Percentiles rank a stretch among this genome's conserved stretches.
Conservation (phyloP, 2,797 vertebrate species). For the Sciaenops ocellatus region DNA sequence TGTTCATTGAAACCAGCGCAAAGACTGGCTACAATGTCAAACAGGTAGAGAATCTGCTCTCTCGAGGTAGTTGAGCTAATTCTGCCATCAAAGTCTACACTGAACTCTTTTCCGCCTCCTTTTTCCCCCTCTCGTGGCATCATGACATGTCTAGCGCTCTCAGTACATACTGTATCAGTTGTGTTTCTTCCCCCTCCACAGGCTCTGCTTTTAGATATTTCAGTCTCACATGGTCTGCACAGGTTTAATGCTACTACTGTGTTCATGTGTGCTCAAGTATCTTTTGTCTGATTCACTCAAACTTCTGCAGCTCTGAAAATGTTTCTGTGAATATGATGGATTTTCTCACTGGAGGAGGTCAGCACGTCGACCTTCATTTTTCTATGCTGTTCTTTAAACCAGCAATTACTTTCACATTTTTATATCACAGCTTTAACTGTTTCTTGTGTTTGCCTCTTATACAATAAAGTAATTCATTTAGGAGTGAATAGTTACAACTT, state of each 20-base stretch:
- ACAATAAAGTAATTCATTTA: conserved; percentile 7
- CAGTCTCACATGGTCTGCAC: conserved; percentile 31
- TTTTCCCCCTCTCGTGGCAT: conserved; percentile 51
- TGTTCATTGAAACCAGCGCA: conserved; percentile 98
- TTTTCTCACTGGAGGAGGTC: conserved; percentile 29
- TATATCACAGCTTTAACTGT: conserved; percentile 31
- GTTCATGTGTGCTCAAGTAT: conserved; percentile 21
- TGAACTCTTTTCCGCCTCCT: conserved; percentile 41
- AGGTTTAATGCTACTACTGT: conserved; percentile 25
- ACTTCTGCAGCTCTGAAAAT: conserved; percentile 26
- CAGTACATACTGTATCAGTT: conserved; percentile 19
- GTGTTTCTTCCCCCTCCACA: conserved; percentile 19
- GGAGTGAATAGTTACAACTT: background rate
- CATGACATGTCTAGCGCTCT: conserved; percentile 40
- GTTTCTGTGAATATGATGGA: conserved; percentile 46
- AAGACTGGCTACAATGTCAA: conserved; percentile 99
- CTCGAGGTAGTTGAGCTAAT: conserved; percentile 64
- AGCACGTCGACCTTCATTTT: conserved; percentile 27
- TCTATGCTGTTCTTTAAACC: conserved; percentile 17
- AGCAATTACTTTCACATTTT: conserved; percentile 28
- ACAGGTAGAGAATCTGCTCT: conserved; percentile 88
- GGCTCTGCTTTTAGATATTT: conserved; percentile 51
- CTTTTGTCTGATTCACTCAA: conserved; percentile 33
- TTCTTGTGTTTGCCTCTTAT: conserved; percentile 37
- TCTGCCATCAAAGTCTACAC: conserved; percentile 54